Conservation (phyloP, 2,797 vertebrate species). For the Sebastiscus albofasciatus region DNA sequence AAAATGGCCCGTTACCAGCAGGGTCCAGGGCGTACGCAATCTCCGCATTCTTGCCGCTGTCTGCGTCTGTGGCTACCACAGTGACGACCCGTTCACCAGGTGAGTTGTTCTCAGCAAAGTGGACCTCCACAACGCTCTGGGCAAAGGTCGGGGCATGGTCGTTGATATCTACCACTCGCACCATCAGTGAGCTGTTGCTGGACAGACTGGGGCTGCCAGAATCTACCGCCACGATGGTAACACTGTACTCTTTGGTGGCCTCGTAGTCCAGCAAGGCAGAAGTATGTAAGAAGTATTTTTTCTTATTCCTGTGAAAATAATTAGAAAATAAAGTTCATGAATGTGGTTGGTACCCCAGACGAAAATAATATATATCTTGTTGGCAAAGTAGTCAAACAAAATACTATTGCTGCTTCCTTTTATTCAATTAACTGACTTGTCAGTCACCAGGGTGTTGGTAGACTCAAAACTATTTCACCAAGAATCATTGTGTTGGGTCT, state of each 20-base stretch:
- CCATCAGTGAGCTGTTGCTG: constrained; percentile 94
- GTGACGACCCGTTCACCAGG: constrained; percentile 92
- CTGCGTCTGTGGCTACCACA: constrained; percentile 90
- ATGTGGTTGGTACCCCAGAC: not conserved
- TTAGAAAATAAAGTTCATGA: constrained; percentile 14
- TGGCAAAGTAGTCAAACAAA: not conserved
- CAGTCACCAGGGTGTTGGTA: not conserved
- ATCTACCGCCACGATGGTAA: constrained; percentile 95
- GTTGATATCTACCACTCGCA: constrained; percentile 93
- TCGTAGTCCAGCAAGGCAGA: constrained; percentile 96
- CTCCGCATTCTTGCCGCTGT: constrained; percentile 95
- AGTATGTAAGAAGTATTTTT: constrained; percentile 97
- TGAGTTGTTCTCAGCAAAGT: constrained; percentile 94
- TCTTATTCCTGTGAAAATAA: constrained; percentile 87
- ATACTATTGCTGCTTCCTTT: not conserved
- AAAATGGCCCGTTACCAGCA: constrained; percentile 85
- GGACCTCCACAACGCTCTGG: constrained; percentile 91
- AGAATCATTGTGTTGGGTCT: not conserved
- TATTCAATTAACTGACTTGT: not conserved
- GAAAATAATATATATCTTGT: not conserved
- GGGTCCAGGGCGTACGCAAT: constrained; percentile 91
- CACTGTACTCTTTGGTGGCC: constrained; percentile 91
- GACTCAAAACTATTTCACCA: not conserved
- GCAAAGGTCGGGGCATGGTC: constrained; percentile 93
- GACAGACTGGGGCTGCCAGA: constrained; percentile 96